These are phyloP conservation scores for Lycocorax pyrrhopterus DNA, from an alignment of 2,113 vertebrate genomes.

Conservation along the genomic window DNA sequence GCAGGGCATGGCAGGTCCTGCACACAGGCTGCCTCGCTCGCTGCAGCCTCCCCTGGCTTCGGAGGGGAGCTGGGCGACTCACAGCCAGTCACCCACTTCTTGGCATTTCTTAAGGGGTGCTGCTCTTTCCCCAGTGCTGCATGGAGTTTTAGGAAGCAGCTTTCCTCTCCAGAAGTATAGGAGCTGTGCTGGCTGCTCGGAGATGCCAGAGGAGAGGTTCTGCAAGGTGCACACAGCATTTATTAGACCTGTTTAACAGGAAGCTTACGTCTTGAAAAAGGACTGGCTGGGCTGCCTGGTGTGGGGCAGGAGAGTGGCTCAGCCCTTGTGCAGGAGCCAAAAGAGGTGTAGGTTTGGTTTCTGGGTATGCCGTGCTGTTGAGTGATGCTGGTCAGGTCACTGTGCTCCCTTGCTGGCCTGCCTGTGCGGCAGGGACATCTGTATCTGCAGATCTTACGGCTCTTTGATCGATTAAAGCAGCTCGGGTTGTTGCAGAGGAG, in stretches of 20 bases:
- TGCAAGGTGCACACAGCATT: rapidly evolving
- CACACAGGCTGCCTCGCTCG: rapidly evolving
- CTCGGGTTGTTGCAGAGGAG: neutral
- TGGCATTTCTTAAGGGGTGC: neutral
- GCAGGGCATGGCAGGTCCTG: neutral
- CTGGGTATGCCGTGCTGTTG: neutral
- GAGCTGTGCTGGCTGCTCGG: rapidly evolving
- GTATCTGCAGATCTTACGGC: neutral
- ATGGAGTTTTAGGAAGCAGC: neutral
- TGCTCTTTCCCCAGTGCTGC: neutral
- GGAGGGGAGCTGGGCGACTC: neutral
- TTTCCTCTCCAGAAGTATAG: neutral
- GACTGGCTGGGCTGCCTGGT: neutral
- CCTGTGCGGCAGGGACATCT: neutral
- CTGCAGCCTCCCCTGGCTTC: neutral
- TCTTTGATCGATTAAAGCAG: neutral
- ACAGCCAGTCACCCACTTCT: rapidly evolving
- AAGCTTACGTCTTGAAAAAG: neutral
- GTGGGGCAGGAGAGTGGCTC: neutral
- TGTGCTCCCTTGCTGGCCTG: neutral
- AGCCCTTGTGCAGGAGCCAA: neutral
- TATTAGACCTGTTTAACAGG: slow-evolving; percentile 39
- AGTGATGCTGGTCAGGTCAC: neutral
- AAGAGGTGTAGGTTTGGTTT: neutral
- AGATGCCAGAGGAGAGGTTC: neutral